These are phyloP conservation scores for Staurois parvus DNA, from an alignment of 2,797 vertebrate species.

Conservation along the genomic window DNA sequence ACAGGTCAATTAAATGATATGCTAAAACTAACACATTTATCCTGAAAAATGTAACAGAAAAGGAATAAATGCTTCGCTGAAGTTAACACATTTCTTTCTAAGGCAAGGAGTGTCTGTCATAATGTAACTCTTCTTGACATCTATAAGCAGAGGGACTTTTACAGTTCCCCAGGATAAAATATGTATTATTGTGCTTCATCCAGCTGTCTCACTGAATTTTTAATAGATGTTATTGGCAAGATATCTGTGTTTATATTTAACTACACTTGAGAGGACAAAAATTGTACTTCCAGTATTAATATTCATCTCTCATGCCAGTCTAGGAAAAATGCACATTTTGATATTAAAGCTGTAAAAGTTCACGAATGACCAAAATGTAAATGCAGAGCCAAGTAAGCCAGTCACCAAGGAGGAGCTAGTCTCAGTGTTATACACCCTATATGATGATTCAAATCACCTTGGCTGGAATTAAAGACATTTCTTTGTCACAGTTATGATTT, in stretches of 20 bases:
- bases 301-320: not conserved
- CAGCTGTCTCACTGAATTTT: conserved; percentile 55
- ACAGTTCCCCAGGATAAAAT: conserved; percentile 45
- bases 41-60: conserved; percentile 66
- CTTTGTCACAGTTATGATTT: not conserved
- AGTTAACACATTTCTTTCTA: conserved; percentile 26
- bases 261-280: conserved; percentile 35
- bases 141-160: conserved; percentile 38
- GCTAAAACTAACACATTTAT: conserved; percentile 64
- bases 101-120: conserved; percentile 35
- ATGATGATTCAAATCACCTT: conserved; percentile 6
- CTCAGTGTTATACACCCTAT: conserved; percentile 33
- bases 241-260: conserved; percentile 47
- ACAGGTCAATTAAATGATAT: conserved; percentile 63
- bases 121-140: conserved; percentile 43
- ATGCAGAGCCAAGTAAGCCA: conserved; percentile 3
- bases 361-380: not conserved
- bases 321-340: not conserved
- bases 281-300: conserved; percentile 26
- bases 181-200: conserved; percentile 45
- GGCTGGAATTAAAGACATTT: conserved; percentile 23
- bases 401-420: not conserved
- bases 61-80: conserved; percentile 58
- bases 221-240: conserved; percentile 52
- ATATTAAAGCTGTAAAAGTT: not conserved